phyloP scores from a whole-genome alignment of 2,888 invertebrate species.

The Nomada goodeniana region DNA sequence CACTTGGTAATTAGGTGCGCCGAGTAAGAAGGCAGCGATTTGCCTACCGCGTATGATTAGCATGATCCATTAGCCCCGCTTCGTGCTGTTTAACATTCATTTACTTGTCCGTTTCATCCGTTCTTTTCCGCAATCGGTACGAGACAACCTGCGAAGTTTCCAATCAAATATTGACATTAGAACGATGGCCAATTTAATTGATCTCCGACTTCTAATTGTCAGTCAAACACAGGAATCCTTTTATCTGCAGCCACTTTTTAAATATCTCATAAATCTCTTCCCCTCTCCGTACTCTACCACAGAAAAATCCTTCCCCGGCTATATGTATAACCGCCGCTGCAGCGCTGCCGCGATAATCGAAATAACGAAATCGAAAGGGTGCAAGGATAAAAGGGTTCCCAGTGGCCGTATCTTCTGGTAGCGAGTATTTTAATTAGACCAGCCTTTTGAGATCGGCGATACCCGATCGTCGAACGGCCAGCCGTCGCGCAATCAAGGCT shows the following conservation, averaged over 20 bases:
- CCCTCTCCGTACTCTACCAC: neutral
- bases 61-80: no score
- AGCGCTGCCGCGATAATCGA: conserved; percentile 7
- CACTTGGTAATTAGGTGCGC: no score
- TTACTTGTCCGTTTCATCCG: no score
- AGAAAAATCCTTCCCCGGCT: neutral
- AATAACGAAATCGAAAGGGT: conserved; percentile 19
- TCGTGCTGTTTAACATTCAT: no score
- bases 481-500: conserved; percentile 47
- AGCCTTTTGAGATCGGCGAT: conserved; percentile 54
- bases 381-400: conserved; percentile 21
- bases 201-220: neutral
- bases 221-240: neutral
- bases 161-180: conserved; percentile 12
- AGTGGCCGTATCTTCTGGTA: conserved; percentile 1
- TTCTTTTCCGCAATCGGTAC: no score
- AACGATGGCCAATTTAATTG: no score
- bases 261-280: neutral
- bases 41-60: no score
- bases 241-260: no score
- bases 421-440: conserved; percentile 64
- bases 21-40: no score
- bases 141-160: no score
- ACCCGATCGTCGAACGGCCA: conserved; percentile 7
- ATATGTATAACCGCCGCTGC: neutral